These are phyloP conservation scores for Pristionchus mayeri DNA, from an alignment of 2,888 invertebrate species.

Conservation along the genomic window DNA sequence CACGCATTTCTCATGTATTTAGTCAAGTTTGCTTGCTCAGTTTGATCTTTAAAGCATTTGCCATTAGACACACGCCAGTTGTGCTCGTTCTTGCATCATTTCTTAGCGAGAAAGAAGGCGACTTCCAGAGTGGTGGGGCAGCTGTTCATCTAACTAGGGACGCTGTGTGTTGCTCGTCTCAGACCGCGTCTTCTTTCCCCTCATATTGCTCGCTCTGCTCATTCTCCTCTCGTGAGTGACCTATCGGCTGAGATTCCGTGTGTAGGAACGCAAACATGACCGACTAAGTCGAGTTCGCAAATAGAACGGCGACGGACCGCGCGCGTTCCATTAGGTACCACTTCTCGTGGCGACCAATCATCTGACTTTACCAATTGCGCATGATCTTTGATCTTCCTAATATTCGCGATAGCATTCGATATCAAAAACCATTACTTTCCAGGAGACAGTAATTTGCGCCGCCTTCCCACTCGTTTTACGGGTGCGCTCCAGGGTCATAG, in stretches of 20 bases:
- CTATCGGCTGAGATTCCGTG: neutral
- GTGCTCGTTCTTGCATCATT: slow-evolving; percentile 13
- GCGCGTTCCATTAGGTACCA: neutral
- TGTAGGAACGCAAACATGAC: slow-evolving; percentile 40
- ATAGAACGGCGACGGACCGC: neutral
- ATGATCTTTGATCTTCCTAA: too few relatives aligned
- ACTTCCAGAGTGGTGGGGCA: neutral
- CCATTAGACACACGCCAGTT: neutral
- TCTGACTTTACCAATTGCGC: too few relatives aligned
- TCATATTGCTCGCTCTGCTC: neutral
- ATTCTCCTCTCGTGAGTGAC: slow-evolving; percentile 10
- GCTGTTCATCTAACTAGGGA: slow-evolving; percentile 35
- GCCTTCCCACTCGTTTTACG: too few relatives aligned
- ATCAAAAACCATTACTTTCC: too few relatives aligned
- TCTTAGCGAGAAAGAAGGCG: neutral
- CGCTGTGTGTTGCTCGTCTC: neutral
- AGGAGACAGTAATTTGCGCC: neutral
- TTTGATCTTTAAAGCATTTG: neutral
- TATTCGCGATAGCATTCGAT: too few relatives aligned
- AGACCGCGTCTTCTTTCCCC: neutral
- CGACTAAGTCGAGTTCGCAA: slow-evolving; percentile 19
- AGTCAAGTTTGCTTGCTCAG: too few relatives aligned
- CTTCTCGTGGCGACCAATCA: too few relatives aligned
- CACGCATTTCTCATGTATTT: neutral
- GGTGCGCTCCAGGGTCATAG: slow-evolving; percentile 2